Evolutionary conservation across 2,797 vertebrate species (phyloP), one percentile per base, ranked within the genome.

Genomic region (Calcarius lapponicus): DNA sequence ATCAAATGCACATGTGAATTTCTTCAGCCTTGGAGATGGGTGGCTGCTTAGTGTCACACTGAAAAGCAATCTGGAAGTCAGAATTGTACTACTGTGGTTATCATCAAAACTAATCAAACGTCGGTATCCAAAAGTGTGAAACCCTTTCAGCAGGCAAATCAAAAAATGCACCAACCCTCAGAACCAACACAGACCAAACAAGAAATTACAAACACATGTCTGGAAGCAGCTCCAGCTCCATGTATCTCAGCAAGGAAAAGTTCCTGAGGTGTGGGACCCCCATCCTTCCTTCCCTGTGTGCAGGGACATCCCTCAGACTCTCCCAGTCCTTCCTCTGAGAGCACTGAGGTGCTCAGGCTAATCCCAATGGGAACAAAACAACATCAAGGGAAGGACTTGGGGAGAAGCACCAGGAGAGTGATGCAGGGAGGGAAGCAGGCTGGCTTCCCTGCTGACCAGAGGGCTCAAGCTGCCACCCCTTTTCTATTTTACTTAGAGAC

Each of bases 151-250:
- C 92, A 92, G 57, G 91, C 86, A 93, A 93, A 91, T 95, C 88
- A 93, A 92, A 94, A 95, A 96, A 88, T n/a, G 51, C 72, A 54
- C 58, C 40, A 2, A 54, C 81, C 73, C 88, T 93, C 86, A 84
- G 86, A 94, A 88, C 92, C 11, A 3, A 38, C 25, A 6, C 86
- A 95, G 94, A 95, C 80, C 91, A 86, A 95, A 91, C 73, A 79
- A 91, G 60, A 93, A 95, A 97, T 96, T 91, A 20, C 97, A 94
- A 97, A 94, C 96, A 97, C 87, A 95, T 95, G 95, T 92, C 74
- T 71, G 91, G 70, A 91, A 80, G 42, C 34, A 3, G 64, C 88
- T 85, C 50, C 80, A 58, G 70, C 60, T 45, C 88, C 47, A 11
- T 4, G 14, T 51, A 84, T 86, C 75, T 34, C 7, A 0, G 62